These are phyloP conservation scores for Nibea coibor DNA, from an alignment of 2,113 vertebrate species.

Conservation along the genomic window DNA sequence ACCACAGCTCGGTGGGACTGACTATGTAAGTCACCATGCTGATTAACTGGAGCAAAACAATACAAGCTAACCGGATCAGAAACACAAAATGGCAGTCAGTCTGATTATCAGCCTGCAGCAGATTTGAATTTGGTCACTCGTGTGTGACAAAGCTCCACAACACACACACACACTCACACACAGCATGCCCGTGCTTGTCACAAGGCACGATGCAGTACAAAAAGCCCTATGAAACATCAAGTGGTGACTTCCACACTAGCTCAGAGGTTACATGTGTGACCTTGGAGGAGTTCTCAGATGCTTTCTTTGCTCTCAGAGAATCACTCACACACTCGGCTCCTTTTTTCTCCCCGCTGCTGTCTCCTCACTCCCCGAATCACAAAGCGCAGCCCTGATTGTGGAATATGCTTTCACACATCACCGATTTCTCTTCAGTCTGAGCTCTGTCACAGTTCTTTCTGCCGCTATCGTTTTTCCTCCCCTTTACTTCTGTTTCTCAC, in stretches of 20 bases:
- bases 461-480: not conserved
- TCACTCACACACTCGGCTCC: constrained; percentile 39
- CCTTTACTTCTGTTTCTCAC: not conserved
- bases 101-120: not conserved
- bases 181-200: constrained; percentile 5
- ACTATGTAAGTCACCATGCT: not conserved
- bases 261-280: constrained; percentile 54
- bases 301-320: constrained; percentile 50
- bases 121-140: not conserved
- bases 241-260: constrained; percentile 42
- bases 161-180: constrained; percentile 6
- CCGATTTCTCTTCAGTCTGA: constrained; percentile 55
- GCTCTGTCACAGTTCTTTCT: constrained; percentile 47
- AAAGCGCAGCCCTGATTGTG: constrained; percentile 54
- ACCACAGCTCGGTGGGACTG: not conserved
- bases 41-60: not conserved
- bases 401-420: constrained; percentile 75
- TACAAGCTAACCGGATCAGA: not conserved
- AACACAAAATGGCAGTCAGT: not conserved
- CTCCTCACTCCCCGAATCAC: constrained; percentile 52
- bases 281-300: constrained; percentile 53
- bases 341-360: constrained; percentile 53
- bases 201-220: constrained; percentile 35
- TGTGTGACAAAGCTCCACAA: not conserved
- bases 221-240: constrained; percentile 51